phyloP scores from a whole-genome alignment of 1,140 invertebrate species.

The Marisa cornuarietis region DNA sequence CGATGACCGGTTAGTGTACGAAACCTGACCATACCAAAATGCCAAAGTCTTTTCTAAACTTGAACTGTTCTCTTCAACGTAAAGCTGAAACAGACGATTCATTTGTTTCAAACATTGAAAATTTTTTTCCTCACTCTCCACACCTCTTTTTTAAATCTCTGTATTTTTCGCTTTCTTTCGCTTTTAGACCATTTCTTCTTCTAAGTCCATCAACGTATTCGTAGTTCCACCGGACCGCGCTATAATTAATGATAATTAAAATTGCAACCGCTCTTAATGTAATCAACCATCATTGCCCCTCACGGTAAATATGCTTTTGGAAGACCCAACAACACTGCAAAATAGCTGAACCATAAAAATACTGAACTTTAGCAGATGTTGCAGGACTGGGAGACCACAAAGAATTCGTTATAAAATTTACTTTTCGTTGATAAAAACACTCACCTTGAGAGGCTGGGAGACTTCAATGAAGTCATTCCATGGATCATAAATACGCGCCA shows the following conservation, averaged over 20 bases:
- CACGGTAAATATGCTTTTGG: no score
- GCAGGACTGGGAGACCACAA: no score
- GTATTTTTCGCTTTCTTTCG: no score
- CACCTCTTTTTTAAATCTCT: not conserved
- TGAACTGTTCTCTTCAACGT: not conserved
- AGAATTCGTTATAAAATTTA: no score
- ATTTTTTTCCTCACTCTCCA: not conserved
- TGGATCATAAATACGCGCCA: slow-evolving; percentile 1
- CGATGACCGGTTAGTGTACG: not conserved
- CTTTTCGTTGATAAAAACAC: not conserved
- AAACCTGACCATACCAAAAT: slow-evolving; percentile 6
- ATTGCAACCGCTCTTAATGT: not conserved
- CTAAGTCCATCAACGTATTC: no score
- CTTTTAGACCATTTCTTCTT: no score
- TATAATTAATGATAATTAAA: not conserved
- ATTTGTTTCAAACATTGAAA: not conserved
- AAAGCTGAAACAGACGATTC: not conserved
- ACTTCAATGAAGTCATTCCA: slow-evolving; percentile 12
- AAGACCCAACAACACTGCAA: no score
- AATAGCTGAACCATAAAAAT: no score
- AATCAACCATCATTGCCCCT: not conserved
- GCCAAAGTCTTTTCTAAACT: not conserved
- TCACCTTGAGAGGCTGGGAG: not conserved
- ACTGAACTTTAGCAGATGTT: no score
- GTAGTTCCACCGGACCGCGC: not conserved